Percentiles rank a stretch among this genome's conserved stretches.
phyloP scores from a whole-genome alignment of 2,797 vertebrate genomes.

The Sebastes hubbsi region DNA sequence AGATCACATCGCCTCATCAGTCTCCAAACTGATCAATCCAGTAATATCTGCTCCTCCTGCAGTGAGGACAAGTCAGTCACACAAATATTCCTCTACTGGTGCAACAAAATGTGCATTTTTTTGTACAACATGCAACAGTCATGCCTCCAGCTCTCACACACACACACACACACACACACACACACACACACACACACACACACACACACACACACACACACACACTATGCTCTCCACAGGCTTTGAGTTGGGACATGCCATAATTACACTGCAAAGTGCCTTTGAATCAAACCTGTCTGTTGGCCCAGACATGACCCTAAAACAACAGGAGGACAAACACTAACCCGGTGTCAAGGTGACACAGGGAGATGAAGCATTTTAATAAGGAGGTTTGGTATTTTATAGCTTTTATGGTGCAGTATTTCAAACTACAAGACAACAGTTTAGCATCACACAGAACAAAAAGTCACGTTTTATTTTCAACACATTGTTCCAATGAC shows the following conservation, averaged over 20 bases:
- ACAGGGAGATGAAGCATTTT: constrained; percentile 7
- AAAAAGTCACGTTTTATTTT: not conserved
- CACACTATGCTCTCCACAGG: not conserved
- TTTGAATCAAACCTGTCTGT: constrained; percentile 33
- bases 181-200: not conserved
- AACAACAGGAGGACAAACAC: constrained; percentile 37
- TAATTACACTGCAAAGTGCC: constrained; percentile 22
- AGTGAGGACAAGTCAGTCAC: not conserved
- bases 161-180: not conserved
- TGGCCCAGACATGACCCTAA: constrained; percentile 56
- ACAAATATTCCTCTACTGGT: not conserved
- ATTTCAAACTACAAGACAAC: not conserved
- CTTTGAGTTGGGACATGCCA: constrained; percentile 8
- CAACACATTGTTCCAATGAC: not conserved
- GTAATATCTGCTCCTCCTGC: constrained; percentile 1
- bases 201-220: not conserved
- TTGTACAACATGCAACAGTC: not conserved
- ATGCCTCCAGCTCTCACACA: not conserved
- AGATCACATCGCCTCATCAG: constrained; percentile 43
- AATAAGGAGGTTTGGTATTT: constrained; percentile 16
- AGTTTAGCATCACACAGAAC: not conserved
- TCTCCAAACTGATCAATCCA: constrained; percentile 44
- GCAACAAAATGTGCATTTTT: not conserved
- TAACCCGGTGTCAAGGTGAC: constrained; percentile 31
- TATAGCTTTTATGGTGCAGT: not conserved